A percentile compares a stretch with the other conserved stretches of the same genome.
Conservation (phyloP, 2,888 invertebrate genomes). For the Sminthurides aquaticus region DNA sequence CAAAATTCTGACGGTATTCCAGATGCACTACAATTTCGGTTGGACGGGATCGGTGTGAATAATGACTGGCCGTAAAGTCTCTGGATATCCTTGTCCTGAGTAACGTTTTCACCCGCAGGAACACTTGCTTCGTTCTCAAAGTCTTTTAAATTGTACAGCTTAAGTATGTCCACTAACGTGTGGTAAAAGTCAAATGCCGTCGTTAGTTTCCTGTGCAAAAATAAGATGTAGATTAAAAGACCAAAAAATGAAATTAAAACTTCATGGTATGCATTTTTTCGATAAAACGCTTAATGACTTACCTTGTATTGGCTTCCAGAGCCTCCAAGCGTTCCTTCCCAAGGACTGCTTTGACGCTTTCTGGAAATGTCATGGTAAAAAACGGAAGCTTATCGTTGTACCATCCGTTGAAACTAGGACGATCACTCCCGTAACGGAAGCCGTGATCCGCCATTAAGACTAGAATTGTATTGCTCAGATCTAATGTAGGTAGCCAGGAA, state of each 20-base stretch:
- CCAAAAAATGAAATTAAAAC: background rate
- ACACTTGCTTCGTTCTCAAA: background rate
- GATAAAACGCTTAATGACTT: background rate
- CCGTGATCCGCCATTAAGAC: slow-evolving; percentile 71
- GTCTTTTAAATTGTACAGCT: slow-evolving; percentile 14
- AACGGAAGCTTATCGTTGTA: slow-evolving; percentile 69
- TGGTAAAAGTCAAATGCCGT: slow-evolving; percentile 22
- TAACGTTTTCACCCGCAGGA: background rate
- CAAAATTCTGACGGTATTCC: slow-evolving; percentile 23
- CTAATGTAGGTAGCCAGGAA: slow-evolving; percentile 46
- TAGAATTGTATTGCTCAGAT: slow-evolving; percentile 59
- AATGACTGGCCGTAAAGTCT: slow-evolving; percentile 14
- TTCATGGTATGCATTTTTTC: background rate
- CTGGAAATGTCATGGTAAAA: slow-evolving; percentile 61
- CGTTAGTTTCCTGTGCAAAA: slow-evolving; percentile 23
- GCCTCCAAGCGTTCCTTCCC: slow-evolving; percentile 10
- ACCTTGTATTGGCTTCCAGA: slow-evolving; percentile 21
- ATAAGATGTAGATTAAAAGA: no score
- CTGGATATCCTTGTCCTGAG: background rate
- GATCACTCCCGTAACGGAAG: slow-evolving; percentile 62
- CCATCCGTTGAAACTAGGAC: slow-evolving; percentile 62
- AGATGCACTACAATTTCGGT: slow-evolving; percentile 15
- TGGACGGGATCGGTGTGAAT: slow-evolving; percentile 9
- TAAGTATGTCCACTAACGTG: slow-evolving; percentile 19
- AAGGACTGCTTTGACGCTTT: slow-evolving; percentile 48